Evolutionary conservation across 2,888 invertebrate genomes (phyloP).

Genomic region (Drosophila anomelani): DNA sequence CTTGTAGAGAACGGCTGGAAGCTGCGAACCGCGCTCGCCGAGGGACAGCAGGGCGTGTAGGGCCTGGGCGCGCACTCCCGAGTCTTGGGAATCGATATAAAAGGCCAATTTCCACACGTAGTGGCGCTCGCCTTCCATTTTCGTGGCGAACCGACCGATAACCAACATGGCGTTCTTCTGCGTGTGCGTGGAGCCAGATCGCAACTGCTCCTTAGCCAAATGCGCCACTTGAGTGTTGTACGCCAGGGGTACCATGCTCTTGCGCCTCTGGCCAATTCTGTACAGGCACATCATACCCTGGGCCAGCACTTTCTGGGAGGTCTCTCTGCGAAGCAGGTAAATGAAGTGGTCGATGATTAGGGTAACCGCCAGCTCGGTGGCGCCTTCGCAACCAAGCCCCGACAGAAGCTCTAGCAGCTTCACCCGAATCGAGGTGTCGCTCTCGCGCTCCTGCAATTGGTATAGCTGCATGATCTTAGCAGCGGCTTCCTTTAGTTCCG

Average conservation of each 20-base stretch:
- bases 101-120: constrained; percentile 91
- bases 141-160: constrained; percentile 81
- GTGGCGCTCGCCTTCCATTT: constrained; percentile 87
- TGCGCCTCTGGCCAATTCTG: constrained; percentile 79
- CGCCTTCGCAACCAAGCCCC: constrained; percentile 78
- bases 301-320: constrained; percentile 83
- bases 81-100: constrained; percentile 94
- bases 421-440: constrained; percentile 80
- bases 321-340: constrained; percentile 81
- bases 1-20: constrained; percentile 89
- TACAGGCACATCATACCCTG: constrained; percentile 83
- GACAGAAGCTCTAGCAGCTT: constrained; percentile 81
- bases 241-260: constrained; percentile 73
- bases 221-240: constrained; percentile 82
- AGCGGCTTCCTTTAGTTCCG: constrained; percentile 78
- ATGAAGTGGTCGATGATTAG: constrained; percentile 83
- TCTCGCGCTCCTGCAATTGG: constrained; percentile 79
- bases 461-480: constrained; percentile 78
- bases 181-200: constrained; percentile 82
- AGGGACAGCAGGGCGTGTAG: constrained; percentile 93
- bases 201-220: constrained; percentile 82
- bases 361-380: constrained; percentile 76
- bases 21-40: constrained; percentile 91
- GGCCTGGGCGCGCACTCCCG: constrained; percentile 95
- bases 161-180: constrained; percentile 84